phyloP scores from a whole-genome alignment of 2,888 invertebrate genomes.

The Drosophila paracracens region DNA sequence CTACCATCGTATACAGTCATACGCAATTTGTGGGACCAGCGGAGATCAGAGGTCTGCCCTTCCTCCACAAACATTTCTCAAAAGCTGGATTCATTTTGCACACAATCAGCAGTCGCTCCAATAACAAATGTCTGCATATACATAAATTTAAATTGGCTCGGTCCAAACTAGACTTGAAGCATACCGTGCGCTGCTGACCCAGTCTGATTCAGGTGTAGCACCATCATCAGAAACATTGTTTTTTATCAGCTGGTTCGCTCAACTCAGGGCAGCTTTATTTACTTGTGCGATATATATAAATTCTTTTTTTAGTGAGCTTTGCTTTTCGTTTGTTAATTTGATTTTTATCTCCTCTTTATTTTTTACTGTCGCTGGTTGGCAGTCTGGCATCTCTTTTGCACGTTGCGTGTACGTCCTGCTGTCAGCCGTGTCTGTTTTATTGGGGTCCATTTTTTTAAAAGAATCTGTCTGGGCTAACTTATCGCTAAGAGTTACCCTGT shows the following conservation, averaged over 20 bases:
- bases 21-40: slow-evolving; percentile 35
- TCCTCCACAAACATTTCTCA: slow-evolving; percentile 47
- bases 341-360: slow-evolving; percentile 76
- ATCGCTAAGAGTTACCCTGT: slow-evolving; percentile 21
- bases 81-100: slow-evolving; percentile 64
- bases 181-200: slow-evolving; percentile 1
- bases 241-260: slow-evolving; percentile 60
- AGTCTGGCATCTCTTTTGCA: slow-evolving; percentile 53
- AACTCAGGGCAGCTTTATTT: slow-evolving; percentile 68
- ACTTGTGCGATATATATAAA: slow-evolving; percentile 56
- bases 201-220: slow-evolving; percentile 28
- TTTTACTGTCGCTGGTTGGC: slow-evolving; percentile 43
- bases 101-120: slow-evolving; percentile 60
- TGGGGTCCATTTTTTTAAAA: slow-evolving; percentile 42
- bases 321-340: slow-evolving; percentile 74
- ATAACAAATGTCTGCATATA: slow-evolving; percentile 61
- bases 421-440: slow-evolving; percentile 53
- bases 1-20: slow-evolving; percentile 24
- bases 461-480: slow-evolving; percentile 19
- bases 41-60: slow-evolving; percentile 7
- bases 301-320: slow-evolving; percentile 18
- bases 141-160: slow-evolving; percentile 75
- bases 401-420: slow-evolving; percentile 53
- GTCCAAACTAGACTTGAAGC: slow-evolving; percentile 45
- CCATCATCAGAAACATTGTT: slow-evolving; percentile 31